phyloP scores from a whole-genome alignment of 2,113 vertebrate species.

The Anoplopoma fimbria region DNA sequence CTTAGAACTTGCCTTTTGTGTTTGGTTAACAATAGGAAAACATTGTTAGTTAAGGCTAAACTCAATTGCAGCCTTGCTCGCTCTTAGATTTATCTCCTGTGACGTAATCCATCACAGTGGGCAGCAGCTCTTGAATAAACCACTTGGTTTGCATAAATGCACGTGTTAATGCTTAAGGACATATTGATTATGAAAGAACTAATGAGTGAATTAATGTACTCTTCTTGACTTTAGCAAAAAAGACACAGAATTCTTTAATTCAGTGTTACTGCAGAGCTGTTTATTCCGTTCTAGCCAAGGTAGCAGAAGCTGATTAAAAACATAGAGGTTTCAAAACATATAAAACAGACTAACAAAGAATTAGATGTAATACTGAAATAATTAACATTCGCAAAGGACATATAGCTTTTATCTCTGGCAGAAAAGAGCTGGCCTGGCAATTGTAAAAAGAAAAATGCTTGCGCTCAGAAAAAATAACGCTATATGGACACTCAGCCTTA shows the following conservation, averaged over 20 bases:
- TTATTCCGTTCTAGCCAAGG: too few relatives aligned
- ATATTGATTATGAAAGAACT: not conserved
- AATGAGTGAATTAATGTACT: not conserved
- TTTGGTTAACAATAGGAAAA: conserved; percentile 74
- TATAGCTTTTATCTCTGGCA: too few relatives aligned
- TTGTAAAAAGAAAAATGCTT: too few relatives aligned
- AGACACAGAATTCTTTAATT: not conserved
- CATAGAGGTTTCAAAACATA: not conserved
- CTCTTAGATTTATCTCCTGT: conserved; percentile 54
- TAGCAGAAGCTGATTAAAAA: not conserved
- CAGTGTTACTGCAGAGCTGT: too few relatives aligned
- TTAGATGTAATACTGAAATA: not conserved
- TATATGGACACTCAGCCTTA: too few relatives aligned
- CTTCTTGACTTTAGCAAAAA: not conserved
- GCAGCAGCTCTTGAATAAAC: conserved; percentile 8
- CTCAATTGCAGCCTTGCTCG: conserved; percentile 66
- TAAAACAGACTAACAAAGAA: not conserved
- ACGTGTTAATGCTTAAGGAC: not conserved
- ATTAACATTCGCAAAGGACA: not conserved
- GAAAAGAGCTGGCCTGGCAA: too few relatives aligned
- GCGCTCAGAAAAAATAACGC: too few relatives aligned
- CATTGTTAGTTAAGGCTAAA: conserved; percentile 68
- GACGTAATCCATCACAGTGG: conserved; percentile 48
- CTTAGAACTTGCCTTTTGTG: conserved; percentile 74
- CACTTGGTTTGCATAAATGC: conserved; percentile 16